A percentile compares a stretch with the other conserved stretches of the same genome.
Conservation (phyloP, 2,113 vertebrate genomes). For the Rhabdornis inornatus region DNA sequence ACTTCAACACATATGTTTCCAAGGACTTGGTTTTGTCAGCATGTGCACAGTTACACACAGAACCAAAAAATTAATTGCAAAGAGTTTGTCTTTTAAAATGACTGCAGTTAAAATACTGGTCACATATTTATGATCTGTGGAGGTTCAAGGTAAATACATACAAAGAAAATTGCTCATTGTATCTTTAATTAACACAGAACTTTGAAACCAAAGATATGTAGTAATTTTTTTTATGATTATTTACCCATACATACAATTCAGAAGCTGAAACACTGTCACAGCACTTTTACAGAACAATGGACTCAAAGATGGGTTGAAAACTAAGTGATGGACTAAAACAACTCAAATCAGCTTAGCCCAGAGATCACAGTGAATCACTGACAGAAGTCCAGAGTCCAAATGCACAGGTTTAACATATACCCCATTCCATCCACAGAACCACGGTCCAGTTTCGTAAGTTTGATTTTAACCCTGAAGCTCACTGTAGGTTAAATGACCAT, state of each 20-base stretch:
- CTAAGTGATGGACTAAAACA: not conserved
- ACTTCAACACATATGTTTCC: not conserved
- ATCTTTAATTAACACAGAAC: not conserved
- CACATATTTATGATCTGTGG: not conserved
- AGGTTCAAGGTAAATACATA: not conserved
- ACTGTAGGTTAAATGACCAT: not conserved
- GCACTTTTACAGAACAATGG: not conserved
- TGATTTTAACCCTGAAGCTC: not conserved
- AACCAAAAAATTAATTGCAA: not conserved
- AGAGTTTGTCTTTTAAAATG: not conserved
- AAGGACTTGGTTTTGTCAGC: constrained; percentile 6
- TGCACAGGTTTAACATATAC: not conserved
- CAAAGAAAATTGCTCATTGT: not conserved
- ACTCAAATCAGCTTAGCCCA: not conserved
- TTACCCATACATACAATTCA: not conserved
- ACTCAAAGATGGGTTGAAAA: not conserved
- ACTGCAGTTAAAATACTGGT: not conserved
- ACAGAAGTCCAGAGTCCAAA: not conserved
- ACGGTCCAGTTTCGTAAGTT: rapidly evolving
- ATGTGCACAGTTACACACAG: not conserved
- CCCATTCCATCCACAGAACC: not conserved
- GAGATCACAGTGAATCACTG: not conserved
- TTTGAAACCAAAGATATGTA: not conserved
- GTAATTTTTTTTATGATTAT: not conserved
- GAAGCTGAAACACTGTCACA: not conserved